Percentiles rank a stretch among this genome's conserved stretches.
phyloP scores from a whole-genome alignment of 2,113 vertebrate genomes.

The Crotophaga sulcirostris region DNA sequence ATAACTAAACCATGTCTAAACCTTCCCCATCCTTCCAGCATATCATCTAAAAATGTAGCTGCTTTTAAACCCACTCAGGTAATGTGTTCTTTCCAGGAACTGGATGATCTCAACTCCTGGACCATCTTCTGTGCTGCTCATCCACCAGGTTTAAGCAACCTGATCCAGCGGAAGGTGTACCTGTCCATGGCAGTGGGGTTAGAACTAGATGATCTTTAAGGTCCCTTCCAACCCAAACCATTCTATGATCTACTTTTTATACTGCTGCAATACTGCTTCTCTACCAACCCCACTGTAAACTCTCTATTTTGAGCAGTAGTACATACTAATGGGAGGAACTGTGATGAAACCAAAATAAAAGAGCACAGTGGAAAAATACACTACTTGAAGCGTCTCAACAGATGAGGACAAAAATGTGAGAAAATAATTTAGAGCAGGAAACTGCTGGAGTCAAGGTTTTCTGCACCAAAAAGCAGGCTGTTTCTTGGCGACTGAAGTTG shows the following conservation, averaged over 20 bases:
- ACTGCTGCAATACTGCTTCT: too few species aligned
- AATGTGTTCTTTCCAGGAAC: fast-evolving
- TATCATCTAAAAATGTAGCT: background rate
- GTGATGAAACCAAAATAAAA: background rate
- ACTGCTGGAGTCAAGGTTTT: background rate
- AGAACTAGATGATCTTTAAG: too few species aligned
- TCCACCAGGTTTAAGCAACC: too few species aligned
- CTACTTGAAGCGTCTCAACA: background rate
- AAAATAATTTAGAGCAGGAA: background rate
- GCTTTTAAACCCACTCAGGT: background rate
- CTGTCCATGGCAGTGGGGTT: too few species aligned
- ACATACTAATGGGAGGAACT: background rate
- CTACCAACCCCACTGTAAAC: background rate
- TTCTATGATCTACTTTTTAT: background rate
- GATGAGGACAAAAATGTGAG: background rate
- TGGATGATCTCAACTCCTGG: background rate
- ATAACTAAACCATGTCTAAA: background rate
- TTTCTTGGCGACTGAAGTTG: background rate
- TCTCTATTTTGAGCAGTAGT: background rate
- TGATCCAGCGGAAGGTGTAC: too few species aligned
- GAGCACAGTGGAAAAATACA: background rate
- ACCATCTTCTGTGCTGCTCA: background rate
- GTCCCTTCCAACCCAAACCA: too few species aligned
- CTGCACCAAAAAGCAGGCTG: background rate
- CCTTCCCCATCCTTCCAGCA: background rate